Base-by-base conservation (phyloP, 2,888 invertebrate genomes). In the Miltochrista miniata region DNA sequence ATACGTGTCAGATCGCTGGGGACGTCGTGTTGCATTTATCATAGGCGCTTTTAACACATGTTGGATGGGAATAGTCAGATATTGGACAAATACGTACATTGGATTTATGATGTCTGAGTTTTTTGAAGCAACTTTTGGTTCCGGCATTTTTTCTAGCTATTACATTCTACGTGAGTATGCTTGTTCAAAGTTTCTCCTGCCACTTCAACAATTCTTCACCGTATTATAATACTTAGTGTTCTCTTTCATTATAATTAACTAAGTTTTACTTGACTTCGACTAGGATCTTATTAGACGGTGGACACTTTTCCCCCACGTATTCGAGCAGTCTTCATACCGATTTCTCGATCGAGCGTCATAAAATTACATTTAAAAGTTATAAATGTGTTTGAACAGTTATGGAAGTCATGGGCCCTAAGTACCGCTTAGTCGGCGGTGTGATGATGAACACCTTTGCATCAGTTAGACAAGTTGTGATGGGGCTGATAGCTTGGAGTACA, bases 1-100 rank as follows among this genome's bases (percentile, higher is more conserved):
- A 30, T 93, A 93, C 64, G 85, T 96, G 56, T 96, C 96, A 0
- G 96, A 96, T 85, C 94, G 93, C 92, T 96, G 93, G 87, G 95
- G 95, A 1, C 91, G 95, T 34, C 93, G 93, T 61, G 91, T 93
- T 38, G 90, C 94, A 7, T 89, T 95, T 65, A 92, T 94, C 33
- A 77, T 93, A 64, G 93, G 93, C 59, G 93, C 94, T 61, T 89
- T 93, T 60, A 81, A 94, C 59, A 94, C 94, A 14, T 94, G 93
- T 43, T 81, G 95, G 71, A 86, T 94, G 48, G 96, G 96, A 2
- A 79, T 96, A 30, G 85, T 93, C 15, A 93, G 95, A 48, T 94
- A 95, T 69, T 87, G 79, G 66, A 93, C 95, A 11, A 87, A 90
- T 12, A 93, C 93, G 45, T 96, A 96, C 76, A 69, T 88, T 40